Evolutionary conservation across 2,797 vertebrate genomes (phyloP).

Genomic region (Mus spretus): DNA sequence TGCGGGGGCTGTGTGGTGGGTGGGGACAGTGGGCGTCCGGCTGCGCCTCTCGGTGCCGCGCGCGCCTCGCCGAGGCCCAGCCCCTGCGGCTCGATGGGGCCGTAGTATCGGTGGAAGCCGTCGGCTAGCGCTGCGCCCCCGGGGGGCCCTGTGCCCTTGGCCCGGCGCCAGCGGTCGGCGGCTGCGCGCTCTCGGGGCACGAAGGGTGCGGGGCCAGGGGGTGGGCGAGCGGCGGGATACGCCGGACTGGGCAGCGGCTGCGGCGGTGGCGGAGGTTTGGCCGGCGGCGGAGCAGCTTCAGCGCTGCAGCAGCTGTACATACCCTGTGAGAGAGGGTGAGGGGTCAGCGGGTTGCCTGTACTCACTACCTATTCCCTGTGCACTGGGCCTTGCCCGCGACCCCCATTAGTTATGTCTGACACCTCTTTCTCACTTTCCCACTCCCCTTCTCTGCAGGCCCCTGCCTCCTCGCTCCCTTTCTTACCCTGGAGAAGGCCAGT

Average conservation of each 20-base stretch:
- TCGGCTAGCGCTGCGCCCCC: constrained; percentile 87
- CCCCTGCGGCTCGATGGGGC: constrained; percentile 96
- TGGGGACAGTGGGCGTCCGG: constrained; percentile 91
- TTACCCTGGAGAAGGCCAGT: constrained; percentile 95
- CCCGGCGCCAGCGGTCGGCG: constrained; percentile 93
- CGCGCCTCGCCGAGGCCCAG: constrained; percentile 91
- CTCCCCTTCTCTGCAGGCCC: constrained; percentile 71
- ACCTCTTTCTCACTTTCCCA: constrained; percentile 52
- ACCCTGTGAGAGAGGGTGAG: constrained; percentile 88
- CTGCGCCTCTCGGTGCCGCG: constrained; percentile 90
- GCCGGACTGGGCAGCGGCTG: constrained; percentile 90
- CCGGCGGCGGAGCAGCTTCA: constrained; percentile 91
- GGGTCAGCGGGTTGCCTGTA: background rate
- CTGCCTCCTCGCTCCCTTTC: background rate
- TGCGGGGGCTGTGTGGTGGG: constrained; percentile 91
- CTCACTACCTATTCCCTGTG: constrained; percentile 87
- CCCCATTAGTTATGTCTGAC: background rate
- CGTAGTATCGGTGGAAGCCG: constrained; percentile 96
- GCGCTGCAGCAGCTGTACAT: constrained; percentile 98
- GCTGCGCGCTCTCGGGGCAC: constrained; percentile 93
- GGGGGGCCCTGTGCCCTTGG: constrained; percentile 80
- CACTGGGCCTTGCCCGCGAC: background rate
- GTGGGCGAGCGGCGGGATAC: constrained; percentile 84
- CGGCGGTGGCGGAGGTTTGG: constrained; percentile 91
- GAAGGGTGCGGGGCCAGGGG: constrained; percentile 90